Evolutionary conservation across 2,113 vertebrate genomes (phyloP), one percentile per base, ranked within the genome.

Genomic region (Panthera leo): DNA sequence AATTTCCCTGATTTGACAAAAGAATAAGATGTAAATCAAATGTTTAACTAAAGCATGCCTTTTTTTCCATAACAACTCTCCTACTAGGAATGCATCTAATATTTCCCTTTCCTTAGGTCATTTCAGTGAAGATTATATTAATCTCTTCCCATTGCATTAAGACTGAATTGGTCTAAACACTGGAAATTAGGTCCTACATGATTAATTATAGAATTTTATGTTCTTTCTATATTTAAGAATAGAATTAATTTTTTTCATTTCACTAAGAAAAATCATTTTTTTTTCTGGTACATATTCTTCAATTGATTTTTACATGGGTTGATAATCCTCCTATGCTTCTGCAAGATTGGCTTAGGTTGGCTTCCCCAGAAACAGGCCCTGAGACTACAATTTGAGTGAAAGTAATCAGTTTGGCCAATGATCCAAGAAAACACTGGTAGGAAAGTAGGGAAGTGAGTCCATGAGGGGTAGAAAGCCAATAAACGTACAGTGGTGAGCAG

Each of bases 1-100:
- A 93, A 96, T 96, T 96, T 91, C 29, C 15, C 25, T 95, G 67
- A 82, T 95, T 96, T 97, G 23, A 91, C 25, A 83, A 97, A 96
- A 85, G 73, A 94, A 94, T 92, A 89, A 87, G 29, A 89, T 95
- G 63, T 80, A 80, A 95, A 95, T 92, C 80, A 97, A 53, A 27
- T 83, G 51, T 95, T 92, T 96, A 96, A 95, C 39, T 96, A 86
- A 95, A 97, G 70, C 11, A 61, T 58, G 31, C 15, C 12, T 67
- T 90, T 34, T 65, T 42, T 68, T 16, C 23, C 15, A 58, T 39
- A 85, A 61, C 6, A 79, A 92, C 19, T 93, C 63, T 85, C 16
- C 5, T 34, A 29, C n/a, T 78, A 42, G 73, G 70, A 92, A 55
- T 23, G 53, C 29, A 89, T 27, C 27, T 88, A 89, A 48, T 51